Conservation (phyloP, 2,888 invertebrate genomes). For the Acleris holmiana region DNA sequence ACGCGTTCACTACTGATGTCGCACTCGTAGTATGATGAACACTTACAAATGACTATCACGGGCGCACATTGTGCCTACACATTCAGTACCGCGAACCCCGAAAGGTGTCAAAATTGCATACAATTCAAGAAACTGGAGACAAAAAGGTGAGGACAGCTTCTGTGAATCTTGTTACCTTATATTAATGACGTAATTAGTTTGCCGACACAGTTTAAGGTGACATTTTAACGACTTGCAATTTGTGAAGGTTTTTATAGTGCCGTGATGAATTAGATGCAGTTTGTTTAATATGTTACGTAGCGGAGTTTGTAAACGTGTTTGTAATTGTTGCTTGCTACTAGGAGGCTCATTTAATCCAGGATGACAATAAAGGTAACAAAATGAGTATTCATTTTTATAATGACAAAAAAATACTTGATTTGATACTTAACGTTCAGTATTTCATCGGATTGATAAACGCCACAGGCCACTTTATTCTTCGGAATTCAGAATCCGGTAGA, state of each 20-base stretch:
- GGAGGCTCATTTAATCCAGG: neutral
- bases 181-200: constrained; percentile 33
- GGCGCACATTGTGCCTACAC: too few relatives aligned
- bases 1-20: neutral
- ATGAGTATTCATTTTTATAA: too few relatives aligned
- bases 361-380: neutral
- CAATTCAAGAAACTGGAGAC: too few relatives aligned
- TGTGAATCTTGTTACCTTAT: constrained; percentile 32
- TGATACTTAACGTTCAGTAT: too few relatives aligned
- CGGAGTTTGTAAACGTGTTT: constrained; percentile 17
- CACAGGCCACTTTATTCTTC: neutral
- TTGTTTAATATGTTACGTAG: constrained; percentile 13
- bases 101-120: too few relatives aligned
- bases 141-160: constrained; percentile 31
- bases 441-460: neutral
- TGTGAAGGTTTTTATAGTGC: constrained; percentile 19
- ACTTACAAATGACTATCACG: too few relatives aligned
- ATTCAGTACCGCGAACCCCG: too few relatives aligned
- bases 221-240: constrained; percentile 23
- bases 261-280: constrained; percentile 18
- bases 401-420: too few relatives aligned
- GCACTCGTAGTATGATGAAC: too few relatives aligned
- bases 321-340: too few relatives aligned
- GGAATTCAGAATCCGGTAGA: too few relatives aligned
- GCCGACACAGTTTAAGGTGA: constrained; percentile 15